Percentiles rank a stretch among this genome's conserved stretches.
These are phyloP conservation scores for Orestias chungarensis DNA, from an alignment of 2,797 vertebrate genomes.

Conservation along the genomic window DNA sequence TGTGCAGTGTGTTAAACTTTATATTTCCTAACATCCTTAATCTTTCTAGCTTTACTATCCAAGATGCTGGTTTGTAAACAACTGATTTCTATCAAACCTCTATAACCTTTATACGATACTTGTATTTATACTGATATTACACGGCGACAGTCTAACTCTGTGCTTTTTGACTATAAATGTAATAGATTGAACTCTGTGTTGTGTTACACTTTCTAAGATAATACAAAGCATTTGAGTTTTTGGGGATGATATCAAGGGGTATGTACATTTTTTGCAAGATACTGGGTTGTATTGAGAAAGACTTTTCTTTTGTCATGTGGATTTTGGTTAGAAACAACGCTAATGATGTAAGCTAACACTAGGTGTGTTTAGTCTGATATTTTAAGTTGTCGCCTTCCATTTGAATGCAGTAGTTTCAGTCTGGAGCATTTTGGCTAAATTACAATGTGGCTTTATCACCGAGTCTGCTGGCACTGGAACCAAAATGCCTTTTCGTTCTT, in stretches of 20 bases:
- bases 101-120: too few relatives aligned
- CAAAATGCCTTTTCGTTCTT: slow-evolving; percentile 40
- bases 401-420: slow-evolving; percentile 51
- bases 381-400: slow-evolving; percentile 44
- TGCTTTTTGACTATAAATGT: too few relatives aligned
- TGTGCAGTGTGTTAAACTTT: too few relatives aligned
- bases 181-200: too few relatives aligned
- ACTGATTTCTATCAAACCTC: too few relatives aligned
- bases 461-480: slow-evolving; percentile 44
- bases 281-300: neutral
- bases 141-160: too few relatives aligned
- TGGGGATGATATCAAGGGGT: neutral
- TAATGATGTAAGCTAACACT: slow-evolving; percentile 26
- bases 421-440: slow-evolving; percentile 50
- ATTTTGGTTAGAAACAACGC: slow-evolving; percentile 19
- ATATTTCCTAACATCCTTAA: too few relatives aligned
- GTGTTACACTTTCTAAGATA: too few relatives aligned
- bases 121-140: too few relatives aligned
- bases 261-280: neutral
- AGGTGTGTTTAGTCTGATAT: slow-evolving; percentile 31
- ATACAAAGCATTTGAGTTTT: too few relatives aligned
- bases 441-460: slow-evolving; percentile 43
- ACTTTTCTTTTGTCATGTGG: slow-evolving; percentile 6
- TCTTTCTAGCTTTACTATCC: too few relatives aligned
- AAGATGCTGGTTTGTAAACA: too few relatives aligned